Evolutionary conservation across 2,113 vertebrate species (phyloP).

Genomic region (Recurvirostra avosetta): DNA sequence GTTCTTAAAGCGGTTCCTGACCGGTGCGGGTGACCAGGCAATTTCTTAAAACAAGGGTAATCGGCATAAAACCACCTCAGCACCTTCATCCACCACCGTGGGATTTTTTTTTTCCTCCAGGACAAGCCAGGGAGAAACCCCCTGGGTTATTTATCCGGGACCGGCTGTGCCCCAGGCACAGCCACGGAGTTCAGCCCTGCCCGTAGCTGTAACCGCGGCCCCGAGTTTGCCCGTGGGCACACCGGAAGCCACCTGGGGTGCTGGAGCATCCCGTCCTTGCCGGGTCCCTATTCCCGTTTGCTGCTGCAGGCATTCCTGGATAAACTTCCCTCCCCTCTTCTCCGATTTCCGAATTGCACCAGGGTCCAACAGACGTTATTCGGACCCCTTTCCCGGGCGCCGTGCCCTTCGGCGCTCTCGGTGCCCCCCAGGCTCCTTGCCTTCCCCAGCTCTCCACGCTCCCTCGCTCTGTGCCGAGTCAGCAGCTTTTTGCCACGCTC

Average conservation of each 20-base stretch:
- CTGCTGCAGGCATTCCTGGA: not conserved
- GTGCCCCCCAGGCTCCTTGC: not conserved
- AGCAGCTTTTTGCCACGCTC: not conserved
- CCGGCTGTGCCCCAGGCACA: not conserved
- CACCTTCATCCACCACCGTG: not conserved
- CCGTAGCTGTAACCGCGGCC: fast-evolving
- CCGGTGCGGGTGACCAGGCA: not conserved
- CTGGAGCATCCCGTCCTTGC: not conserved
- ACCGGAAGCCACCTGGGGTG: fast-evolving
- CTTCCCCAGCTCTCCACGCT: not conserved
- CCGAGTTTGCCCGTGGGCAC: fast-evolving
- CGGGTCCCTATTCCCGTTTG: fast-evolving
- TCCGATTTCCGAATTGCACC: not conserved
- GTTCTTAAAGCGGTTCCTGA: not conserved
- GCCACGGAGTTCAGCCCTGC: not conserved
- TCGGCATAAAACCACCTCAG: not conserved
- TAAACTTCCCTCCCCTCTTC: not conserved
- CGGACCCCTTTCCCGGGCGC: not conserved
- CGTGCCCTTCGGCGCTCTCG: too few species aligned
- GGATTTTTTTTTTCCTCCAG: not conserved
- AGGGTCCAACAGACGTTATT: fast-evolving
- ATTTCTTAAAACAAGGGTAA: not conserved
- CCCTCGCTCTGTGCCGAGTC: not conserved
- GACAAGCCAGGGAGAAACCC: not conserved
- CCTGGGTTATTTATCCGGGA: fast-evolving